Base-by-base conservation (phyloP, 2,888 invertebrate genomes). In the Ectobius pallidus region DNA sequence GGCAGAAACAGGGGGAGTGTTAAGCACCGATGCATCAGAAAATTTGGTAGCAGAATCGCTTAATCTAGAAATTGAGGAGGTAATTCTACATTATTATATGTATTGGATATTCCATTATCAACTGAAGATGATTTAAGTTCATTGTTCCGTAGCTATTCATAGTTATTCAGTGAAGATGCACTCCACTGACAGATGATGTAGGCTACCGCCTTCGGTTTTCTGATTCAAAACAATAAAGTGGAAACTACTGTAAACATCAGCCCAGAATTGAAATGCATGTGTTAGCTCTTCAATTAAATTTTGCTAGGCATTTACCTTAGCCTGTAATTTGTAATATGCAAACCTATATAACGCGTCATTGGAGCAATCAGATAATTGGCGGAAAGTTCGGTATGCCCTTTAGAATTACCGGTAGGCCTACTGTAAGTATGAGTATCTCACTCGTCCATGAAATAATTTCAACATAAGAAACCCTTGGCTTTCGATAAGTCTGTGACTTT, bases 41-140 rank as follows among this genome's bases (percentile, higher is more conserved):
- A 90, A 90, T 81, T 85, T 91, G 76, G 84, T 85, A 73, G 81
- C 83, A 20, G 86, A 85, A 75, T 83, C 85, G 2, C 79, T 89
- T 75, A 89, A 88, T 81, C 84, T 91, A 77, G 91, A 91, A 81
- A 87, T 91, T 76, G 91, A 91, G 80, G 91, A 91, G 85, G 91
- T 90, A 83, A 72, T 74, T 74, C 22, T 18, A 18, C n/a, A 30
- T 16, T 18, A 39, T 9, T 9, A 39, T 9, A 14, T 14, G 7
- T 6, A 39, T 9, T 39, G 39, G 14, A 39, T 39, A 39, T 9
- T 6, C 39, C 6, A 9, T 6, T 39, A 14, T 39, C 39, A n/a
- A n/a, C n/a, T n/a, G 6, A 9, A 39, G 14, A 39, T 9, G 14
- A 39, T 6, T 39, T 14, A 39, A 14, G 6, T 6, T 39, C 14